Evolutionary conservation across 2,888 invertebrate species (phyloP), one percentile per base, ranked within the genome.

Genomic region (Opisthograptis luteolata): DNA sequence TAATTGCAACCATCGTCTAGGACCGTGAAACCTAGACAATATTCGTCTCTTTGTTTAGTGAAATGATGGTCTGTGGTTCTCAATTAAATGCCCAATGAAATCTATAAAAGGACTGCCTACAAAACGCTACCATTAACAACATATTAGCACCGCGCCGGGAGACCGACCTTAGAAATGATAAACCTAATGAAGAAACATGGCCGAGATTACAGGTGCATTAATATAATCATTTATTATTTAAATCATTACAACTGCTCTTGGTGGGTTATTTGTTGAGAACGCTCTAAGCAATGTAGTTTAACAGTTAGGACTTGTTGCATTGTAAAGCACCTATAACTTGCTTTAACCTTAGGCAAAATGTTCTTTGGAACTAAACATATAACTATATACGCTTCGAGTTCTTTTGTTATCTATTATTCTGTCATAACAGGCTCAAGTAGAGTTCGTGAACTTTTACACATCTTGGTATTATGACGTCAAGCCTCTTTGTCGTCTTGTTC

Each of bases 141-240:
- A 64, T 79, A 84, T 86, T 83, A 84, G 68, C 74, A 66, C 61
- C 81, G 64, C 78, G 44, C 73, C 74, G 76, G 78, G 78, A 71
- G 79, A 72, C 72, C 75, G 79, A 73, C 51, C 49, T 59, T 70
- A 85, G 81, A 81, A 82, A 87, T 84, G 79, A 67, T 66, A 54
- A 53, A 22, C 62, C 54, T 85, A 85, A 87, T 84, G 79, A 83
- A 83, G 84, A 83, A 82, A 70, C 77, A 83, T 78, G 72, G 34
- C 14, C 25, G 41, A 55, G 44, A 58, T 60, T 51, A 58, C 55
- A 64, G 70, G 62, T 68, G 73, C 70, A 76, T 83, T 79, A 75
- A 77, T 77, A 72, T 73, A 75, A 79, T 72, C 75, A 78, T 80
- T 73, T 75, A 76, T 83, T 74, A 76, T 73, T 75, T 66, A 68